Conservation (phyloP, 2,113 vertebrate species). For the Mirza zaza region DNA sequence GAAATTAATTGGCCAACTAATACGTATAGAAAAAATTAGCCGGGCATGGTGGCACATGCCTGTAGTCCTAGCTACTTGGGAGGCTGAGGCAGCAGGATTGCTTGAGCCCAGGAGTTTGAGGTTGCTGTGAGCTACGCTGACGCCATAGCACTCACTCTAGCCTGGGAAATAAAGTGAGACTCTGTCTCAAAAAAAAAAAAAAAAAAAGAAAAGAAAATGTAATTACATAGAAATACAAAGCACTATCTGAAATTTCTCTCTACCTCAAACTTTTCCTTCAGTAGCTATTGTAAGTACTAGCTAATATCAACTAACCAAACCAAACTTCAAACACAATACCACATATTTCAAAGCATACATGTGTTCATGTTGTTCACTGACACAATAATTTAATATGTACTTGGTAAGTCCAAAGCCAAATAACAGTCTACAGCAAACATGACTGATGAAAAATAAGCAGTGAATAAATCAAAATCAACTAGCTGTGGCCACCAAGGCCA, state of each 20-base stretch:
- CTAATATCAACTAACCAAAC: background rate
- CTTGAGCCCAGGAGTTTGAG: too few relatives aligned
- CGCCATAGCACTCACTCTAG: too few relatives aligned
- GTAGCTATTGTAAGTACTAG: background rate
- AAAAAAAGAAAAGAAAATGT: too few relatives aligned
- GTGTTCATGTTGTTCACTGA: background rate
- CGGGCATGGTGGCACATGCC: too few relatives aligned
- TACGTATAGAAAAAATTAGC: too few relatives aligned
- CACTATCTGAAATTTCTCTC: background rate
- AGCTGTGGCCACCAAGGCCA: background rate
- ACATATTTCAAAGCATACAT: background rate
- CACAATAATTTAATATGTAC: background rate
- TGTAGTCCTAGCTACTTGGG: too few relatives aligned
- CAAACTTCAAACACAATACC: slow-evolving; percentile 29
- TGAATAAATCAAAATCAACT: slow-evolving; percentile 25
- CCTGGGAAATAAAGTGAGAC: too few relatives aligned
- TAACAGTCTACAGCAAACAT: background rate
- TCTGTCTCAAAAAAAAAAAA: too few relatives aligned
- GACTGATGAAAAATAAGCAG: background rate
- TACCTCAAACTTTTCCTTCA: slow-evolving; percentile 29
- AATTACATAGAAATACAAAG: slow-evolving; percentile 6
- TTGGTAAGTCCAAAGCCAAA: slow-evolving; percentile 9
- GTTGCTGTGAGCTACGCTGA: too few relatives aligned
- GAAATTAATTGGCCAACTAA: too few relatives aligned
- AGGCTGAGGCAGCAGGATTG: too few relatives aligned